Percentiles rank a stretch among this genome's conserved stretches.
Conservation (phyloP, 2,888 invertebrate genomes). For the Eucriotettix oculatus region DNA sequence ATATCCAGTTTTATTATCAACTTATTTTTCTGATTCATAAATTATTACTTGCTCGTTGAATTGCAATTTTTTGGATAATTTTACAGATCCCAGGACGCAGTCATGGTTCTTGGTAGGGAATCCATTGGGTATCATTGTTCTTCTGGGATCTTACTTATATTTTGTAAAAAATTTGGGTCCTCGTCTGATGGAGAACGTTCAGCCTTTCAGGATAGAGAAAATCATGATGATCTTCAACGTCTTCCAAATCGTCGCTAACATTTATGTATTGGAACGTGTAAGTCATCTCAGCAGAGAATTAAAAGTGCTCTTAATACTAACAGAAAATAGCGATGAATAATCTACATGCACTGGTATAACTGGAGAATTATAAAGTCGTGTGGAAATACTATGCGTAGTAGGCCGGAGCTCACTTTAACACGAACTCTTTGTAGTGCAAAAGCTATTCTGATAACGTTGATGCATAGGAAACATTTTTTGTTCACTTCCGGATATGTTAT, state of each 20-base stretch:
- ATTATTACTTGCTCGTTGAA: background rate
- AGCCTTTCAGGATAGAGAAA: slow-evolving; percentile 44
- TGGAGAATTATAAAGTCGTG: too few species aligned
- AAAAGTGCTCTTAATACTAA: too few species aligned
- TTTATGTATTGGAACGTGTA: slow-evolving; percentile 36
- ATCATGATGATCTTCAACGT: slow-evolving; percentile 50
- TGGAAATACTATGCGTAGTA: too few species aligned
- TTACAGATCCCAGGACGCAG: background rate
- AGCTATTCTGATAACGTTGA: too few species aligned
- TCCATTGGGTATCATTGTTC: background rate
- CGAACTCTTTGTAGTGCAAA: too few species aligned
- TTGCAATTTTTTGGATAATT: background rate
- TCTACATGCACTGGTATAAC: too few species aligned
- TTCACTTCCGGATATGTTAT: too few species aligned
- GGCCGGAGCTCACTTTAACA: too few species aligned
- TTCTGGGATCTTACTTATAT: background rate
- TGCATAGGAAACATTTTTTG: too few species aligned
- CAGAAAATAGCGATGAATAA: too few species aligned
- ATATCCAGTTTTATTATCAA: too few species aligned
- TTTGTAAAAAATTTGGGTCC: slow-evolving; percentile 32
- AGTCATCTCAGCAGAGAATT: slow-evolving; percentile 14
- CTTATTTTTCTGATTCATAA: too few species aligned
- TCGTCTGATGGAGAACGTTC: slow-evolving; percentile 44
- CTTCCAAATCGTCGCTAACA: slow-evolving; percentile 43
- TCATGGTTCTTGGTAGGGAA: background rate